Percentiles rank a stretch among this genome's conserved stretches.
These are phyloP conservation scores for Hanleya hanleyi DNA, from an alignment of 2,888 invertebrate species.

Conservation along the genomic window DNA sequence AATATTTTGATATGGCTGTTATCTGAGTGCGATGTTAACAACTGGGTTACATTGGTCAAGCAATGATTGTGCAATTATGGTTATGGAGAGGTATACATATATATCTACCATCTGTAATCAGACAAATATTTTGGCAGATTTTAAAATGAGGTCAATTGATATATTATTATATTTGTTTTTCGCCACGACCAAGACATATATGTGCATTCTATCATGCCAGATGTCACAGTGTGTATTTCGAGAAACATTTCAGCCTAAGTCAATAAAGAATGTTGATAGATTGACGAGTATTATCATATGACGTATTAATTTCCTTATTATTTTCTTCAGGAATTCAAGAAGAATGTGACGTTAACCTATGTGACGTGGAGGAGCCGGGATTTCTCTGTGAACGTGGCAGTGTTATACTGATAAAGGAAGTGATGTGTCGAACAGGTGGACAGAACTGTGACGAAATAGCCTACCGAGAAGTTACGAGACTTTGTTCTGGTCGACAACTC, in stretches of 20 bases:
- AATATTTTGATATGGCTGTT: too few relatives aligned
- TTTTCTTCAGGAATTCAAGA: neutral
- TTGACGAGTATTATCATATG: neutral
- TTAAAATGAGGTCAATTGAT: too few relatives aligned
- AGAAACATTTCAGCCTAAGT: too few relatives aligned
- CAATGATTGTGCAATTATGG: too few relatives aligned
- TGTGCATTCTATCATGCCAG: neutral
- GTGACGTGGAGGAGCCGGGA: neutral
- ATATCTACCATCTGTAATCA: too few relatives aligned
- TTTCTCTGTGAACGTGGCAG: neutral
- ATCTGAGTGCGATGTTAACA: too few relatives aligned
- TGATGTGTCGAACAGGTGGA: slow-evolving; percentile 1
- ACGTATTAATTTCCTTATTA: neutral
- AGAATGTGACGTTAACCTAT: neutral
- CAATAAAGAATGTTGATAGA: too few relatives aligned
- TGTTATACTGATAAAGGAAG: slow-evolving; percentile 3
- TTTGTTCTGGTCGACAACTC: neutral
- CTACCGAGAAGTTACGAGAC: neutral
- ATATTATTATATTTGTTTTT: too few relatives aligned
- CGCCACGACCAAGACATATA: neutral
- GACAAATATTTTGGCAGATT: too few relatives aligned
- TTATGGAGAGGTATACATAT: too few relatives aligned
- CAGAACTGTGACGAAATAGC: slow-evolving; percentile 6
- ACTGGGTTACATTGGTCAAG: too few relatives aligned
- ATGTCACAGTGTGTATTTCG: too few relatives aligned